Percentiles rank a stretch among this genome's conserved stretches.
Conservation (phyloP, 1,140 invertebrate genomes). For the Hypothenemus hampei region DNA sequence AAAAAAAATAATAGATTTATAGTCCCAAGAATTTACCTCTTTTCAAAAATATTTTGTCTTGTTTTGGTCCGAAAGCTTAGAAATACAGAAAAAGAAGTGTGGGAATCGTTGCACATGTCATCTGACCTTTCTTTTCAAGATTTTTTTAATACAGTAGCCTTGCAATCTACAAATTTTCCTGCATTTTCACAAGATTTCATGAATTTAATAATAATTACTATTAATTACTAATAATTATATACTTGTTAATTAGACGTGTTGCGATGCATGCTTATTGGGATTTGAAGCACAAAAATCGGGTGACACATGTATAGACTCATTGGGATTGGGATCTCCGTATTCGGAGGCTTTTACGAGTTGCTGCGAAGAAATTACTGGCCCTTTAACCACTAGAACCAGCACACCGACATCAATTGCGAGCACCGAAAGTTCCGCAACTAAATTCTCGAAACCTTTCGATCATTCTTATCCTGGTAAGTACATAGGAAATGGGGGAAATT, state of each 20-base stretch:
- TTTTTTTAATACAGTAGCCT: too few species aligned
- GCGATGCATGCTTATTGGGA: conserved; percentile 39
- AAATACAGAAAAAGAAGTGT: too few species aligned
- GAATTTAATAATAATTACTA: too few species aligned
- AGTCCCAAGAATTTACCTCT: not conserved
- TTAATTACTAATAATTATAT: not conserved
- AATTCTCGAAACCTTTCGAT: not conserved
- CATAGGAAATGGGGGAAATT: not conserved
- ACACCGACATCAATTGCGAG: conserved; percentile 9
- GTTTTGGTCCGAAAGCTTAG: too few species aligned
- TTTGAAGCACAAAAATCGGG: conserved; percentile 28
- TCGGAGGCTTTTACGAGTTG: conserved; percentile 36
- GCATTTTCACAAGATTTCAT: too few species aligned
- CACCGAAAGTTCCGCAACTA: too few species aligned
- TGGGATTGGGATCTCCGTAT: conserved; percentile 32
- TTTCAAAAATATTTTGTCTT: not conserved
- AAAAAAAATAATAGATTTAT: not conserved
- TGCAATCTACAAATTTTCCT: too few species aligned
- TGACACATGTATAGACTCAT: conserved; percentile 25
- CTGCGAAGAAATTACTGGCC: conserved; percentile 31
- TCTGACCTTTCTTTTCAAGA: not conserved
- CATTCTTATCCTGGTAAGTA: not conserved
- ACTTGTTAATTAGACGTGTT: conserved; percentile 41
- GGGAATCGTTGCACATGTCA: too few species aligned
- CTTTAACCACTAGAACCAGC: conserved; percentile 26